Evolutionary conservation across 2,113 vertebrate genomes (phyloP), one percentile per base, ranked within the genome.

Genomic region (Ornithorhynchus anatinus): DNA sequence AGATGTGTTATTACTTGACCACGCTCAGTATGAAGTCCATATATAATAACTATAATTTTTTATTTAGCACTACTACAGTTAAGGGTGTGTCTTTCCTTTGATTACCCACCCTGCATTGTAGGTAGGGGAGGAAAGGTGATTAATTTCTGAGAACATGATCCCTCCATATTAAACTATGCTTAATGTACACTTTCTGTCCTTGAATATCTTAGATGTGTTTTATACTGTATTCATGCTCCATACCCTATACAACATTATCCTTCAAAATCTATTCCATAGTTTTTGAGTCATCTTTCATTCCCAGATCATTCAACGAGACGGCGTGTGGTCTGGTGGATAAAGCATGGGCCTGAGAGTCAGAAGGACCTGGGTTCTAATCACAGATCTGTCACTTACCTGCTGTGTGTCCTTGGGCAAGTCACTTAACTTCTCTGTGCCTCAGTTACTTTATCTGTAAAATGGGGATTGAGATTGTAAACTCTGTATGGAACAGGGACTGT

Each of bases 1-100:
- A 89, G 88, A 91, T 87, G 86, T 88, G 89, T 88, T 67, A 60
- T 81, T 85, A 84, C 86, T 76, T 85, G 85, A 86, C 88, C 87
- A 75, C 22, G 52, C 66, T 79, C 44, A 35, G 59, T 74, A 72
- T 60, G 68, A 78, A 82, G 82, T 64, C 68, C 14, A 4, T 62
- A 60, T 53, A 52, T 83, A 92, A 91, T 85, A 80, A 80, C 75
- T 90, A 64, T 84, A 84, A 83, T 83, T 80, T 85, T 85, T 77
- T 81, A 78, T 84, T 89, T 82, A 86, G 84, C 85, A 45, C 57
- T 60, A 75, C 73, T 74, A 48, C 60, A 71, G 72, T 53, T 69
- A 80, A 88, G 62, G 66, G 77, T 83, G 84, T 89, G 70, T 56
- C 76, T 67, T 63, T n/a, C 75, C 54, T 84, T 85, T 88, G 74